A percentile compares a stretch with the other conserved stretches of the same genome.
These are phyloP conservation scores for Phalera bucephala DNA, from an alignment of 2,888 invertebrate genomes.

Conservation along the genomic window DNA sequence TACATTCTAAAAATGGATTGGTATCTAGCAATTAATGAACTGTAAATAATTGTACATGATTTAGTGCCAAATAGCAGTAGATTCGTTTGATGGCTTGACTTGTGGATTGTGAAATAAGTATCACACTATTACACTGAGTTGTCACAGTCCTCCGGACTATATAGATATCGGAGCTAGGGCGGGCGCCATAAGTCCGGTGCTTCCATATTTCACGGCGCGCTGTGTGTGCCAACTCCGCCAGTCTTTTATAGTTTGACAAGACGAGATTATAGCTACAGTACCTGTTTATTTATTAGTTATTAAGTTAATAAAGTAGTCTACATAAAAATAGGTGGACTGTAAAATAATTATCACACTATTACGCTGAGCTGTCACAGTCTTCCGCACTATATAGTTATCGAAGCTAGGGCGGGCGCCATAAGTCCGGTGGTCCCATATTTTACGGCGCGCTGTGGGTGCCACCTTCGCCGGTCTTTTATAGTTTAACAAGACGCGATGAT, in stretches of 20 bases:
- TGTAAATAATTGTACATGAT: too few species aligned
- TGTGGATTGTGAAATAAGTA: too few species aligned
- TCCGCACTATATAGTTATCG: constrained; percentile 28
- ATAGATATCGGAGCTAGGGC: constrained; percentile 26
- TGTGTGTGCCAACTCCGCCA: constrained; percentile 49
- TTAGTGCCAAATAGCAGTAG: too few species aligned
- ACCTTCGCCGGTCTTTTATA: constrained; percentile 58
- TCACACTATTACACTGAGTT: constrained; percentile 19
- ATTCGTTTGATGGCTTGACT: too few species aligned
- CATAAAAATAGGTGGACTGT: too few species aligned
- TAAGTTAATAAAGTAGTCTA: too few species aligned
- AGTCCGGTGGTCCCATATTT: constrained; percentile 75
- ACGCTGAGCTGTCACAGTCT: constrained; percentile 11
- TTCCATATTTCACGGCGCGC: constrained; percentile 68
- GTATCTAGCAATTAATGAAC: too few species aligned
- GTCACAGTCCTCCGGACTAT: constrained; percentile 26
- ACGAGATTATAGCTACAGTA: constrained; percentile 36
- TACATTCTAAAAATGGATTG: too few species aligned
- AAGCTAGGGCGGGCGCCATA: constrained; percentile 43
- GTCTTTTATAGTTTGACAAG: constrained; percentile 56
- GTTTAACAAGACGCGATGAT: constrained; percentile 45
- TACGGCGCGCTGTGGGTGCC: constrained; percentile 49
- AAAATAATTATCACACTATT: constrained; percentile 19
- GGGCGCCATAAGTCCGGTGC: constrained; percentile 63
- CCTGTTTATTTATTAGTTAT: constrained; percentile 28